Evolutionary conservation across 92 coral and sea anemone species (phyloP).

Genomic region (Epizoanthus rinbou): DNA sequence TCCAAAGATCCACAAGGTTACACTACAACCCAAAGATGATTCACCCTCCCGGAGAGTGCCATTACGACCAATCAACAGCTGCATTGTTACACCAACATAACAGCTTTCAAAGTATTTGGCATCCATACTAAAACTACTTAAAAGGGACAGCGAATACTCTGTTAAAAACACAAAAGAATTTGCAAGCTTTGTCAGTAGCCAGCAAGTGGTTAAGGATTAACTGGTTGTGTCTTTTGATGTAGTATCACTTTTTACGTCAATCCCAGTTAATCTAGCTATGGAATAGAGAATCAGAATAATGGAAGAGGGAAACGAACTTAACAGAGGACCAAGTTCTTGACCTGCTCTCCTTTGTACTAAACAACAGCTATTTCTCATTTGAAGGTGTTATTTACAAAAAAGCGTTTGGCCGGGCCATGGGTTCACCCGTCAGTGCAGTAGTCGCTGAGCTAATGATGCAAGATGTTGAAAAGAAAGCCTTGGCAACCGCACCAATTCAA

Average conservation of each 20-base stretch:
- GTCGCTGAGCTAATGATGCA: neutral
- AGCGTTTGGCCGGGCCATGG: constrained; percentile 9
- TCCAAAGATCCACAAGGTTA: constrained; percentile 39
- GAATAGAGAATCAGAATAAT: too few relatives aligned
- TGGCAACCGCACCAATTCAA: neutral
- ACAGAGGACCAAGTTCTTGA: too few relatives aligned
- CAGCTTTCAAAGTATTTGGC: constrained; percentile 28
- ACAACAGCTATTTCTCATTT: too few relatives aligned
- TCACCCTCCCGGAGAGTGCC: neutral
- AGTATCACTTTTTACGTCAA: too few relatives aligned
- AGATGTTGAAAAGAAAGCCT: constrained; percentile 5
- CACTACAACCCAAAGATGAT: neutral
- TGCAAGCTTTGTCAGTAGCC: neutral
- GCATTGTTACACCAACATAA: constrained; percentile 8
- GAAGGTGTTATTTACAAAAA: neutral
- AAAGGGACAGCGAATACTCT: neutral
- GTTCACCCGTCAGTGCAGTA: neutral
- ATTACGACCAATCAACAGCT: constrained; percentile 27
- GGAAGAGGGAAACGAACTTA: too few relatives aligned
- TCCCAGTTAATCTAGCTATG: neutral
- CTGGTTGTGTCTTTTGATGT: constrained; percentile 12
- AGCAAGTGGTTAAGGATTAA: neutral
- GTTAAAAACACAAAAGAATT: neutral
- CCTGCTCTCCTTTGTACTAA: too few relatives aligned
- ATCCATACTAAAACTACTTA: neutral